phyloP scores from a whole-genome alignment of 2,113 vertebrate genomes.

The Boulengeromyrus knoepffleri region DNA sequence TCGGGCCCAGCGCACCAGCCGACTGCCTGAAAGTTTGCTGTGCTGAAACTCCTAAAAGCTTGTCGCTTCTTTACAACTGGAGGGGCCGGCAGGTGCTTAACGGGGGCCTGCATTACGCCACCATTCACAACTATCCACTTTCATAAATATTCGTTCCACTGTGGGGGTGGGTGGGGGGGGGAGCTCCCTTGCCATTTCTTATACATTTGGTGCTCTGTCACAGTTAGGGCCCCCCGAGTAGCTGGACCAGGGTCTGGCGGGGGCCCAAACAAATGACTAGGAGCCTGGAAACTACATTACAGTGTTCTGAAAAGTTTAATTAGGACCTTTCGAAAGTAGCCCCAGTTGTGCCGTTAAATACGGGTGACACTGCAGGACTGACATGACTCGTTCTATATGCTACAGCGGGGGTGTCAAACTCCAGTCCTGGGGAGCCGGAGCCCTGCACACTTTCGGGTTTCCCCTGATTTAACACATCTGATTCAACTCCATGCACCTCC shows the following conservation, averaged over 20 bases:
- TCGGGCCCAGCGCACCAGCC: constrained; percentile 64
- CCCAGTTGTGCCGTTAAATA: background rate
- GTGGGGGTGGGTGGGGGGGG: background rate
- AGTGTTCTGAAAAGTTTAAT: background rate
- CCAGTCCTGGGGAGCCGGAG: background rate
- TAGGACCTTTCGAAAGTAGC: background rate
- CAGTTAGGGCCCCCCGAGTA: background rate
- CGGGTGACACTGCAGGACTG: background rate
- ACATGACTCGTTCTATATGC: background rate
- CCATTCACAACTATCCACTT: background rate
- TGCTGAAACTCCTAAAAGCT: background rate
- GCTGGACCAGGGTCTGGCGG: background rate
- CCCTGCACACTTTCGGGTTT: background rate
- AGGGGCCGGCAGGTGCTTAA: background rate
- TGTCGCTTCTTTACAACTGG: background rate
- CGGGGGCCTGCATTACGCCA: background rate
- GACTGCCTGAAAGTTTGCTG: background rate
- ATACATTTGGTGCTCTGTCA: background rate
- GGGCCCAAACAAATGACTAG: background rate
- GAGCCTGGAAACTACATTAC: background rate
- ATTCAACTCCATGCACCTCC: background rate
- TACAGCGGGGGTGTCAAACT: background rate
- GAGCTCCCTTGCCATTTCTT: background rate
- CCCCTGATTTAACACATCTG: background rate
- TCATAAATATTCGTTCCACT: background rate